These are phyloP conservation scores for Diarsia dahlii DNA, from an alignment of 2,888 invertebrate genomes.

Conservation along the genomic window DNA sequence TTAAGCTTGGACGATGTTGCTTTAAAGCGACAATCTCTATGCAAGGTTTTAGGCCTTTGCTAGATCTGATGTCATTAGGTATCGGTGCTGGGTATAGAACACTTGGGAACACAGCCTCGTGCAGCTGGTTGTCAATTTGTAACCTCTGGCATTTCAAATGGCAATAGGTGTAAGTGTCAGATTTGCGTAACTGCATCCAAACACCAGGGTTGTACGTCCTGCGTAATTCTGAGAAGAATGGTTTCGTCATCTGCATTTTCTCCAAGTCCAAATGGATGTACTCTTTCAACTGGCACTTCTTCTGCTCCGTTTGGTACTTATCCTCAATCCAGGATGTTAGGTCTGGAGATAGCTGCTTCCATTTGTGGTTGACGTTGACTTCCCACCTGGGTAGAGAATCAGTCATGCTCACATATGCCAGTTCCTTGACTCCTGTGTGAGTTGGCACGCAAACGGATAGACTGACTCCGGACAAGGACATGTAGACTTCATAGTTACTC, in stretches of 20 bases:
- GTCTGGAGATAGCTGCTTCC: constrained; percentile 95
- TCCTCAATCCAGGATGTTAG: constrained; percentile 96
- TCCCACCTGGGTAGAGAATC: constrained; percentile 95
- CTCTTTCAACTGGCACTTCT: constrained; percentile 94
- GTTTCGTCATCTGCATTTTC: constrained; percentile 97
- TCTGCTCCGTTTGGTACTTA: constrained; percentile 93
- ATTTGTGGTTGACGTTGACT: constrained; percentile 94
- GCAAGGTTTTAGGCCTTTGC: constrained; percentile 89
- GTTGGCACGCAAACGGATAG: constrained; percentile 90
- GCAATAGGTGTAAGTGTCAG: constrained; percentile 92
- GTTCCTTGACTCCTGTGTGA: constrained; percentile 89
- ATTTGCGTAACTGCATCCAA: constrained; percentile 94
- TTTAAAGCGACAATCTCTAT: constrained; percentile 91
- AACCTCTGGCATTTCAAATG: constrained; percentile 92
- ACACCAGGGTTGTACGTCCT: constrained; percentile 94
- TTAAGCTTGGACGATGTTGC: constrained; percentile 85
- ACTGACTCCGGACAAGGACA: constrained; percentile 93
- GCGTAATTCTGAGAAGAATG: constrained; percentile 95
- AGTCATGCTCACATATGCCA: constrained; percentile 92
- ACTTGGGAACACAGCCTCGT: constrained; percentile 93
- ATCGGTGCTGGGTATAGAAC: constrained; percentile 92
- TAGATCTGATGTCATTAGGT: constrained; percentile 82
- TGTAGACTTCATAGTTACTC: constrained; percentile 92
- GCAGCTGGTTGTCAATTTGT: constrained; percentile 94
- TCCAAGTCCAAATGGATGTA: constrained; percentile 95